A percentile compares a stretch with the other conserved stretches of the same genome.
phyloP scores from a whole-genome alignment of 2,113 vertebrate genomes.

The Phocoena sinus region DNA sequence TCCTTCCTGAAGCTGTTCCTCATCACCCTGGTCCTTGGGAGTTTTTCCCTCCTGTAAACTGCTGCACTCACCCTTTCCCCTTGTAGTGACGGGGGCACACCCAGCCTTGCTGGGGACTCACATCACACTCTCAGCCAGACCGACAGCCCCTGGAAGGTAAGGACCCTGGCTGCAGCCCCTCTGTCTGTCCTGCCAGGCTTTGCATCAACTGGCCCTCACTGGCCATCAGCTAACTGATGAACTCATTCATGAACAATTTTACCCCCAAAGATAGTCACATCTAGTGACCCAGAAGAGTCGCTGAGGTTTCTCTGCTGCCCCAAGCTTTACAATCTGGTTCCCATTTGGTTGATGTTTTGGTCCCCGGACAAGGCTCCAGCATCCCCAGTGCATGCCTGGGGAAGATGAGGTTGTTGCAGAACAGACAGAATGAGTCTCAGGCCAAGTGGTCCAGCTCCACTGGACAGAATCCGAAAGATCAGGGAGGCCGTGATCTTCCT shows the following conservation, averaged over 20 bases:
- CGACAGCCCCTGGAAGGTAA: background rate
- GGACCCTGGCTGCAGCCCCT: background rate
- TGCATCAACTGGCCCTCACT: background rate
- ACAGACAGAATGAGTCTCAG: background rate
- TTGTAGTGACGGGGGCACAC: background rate
- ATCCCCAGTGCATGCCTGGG: background rate
- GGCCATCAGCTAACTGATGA: background rate
- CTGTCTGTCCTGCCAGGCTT: background rate
- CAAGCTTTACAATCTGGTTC: background rate
- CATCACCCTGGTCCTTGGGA: background rate
- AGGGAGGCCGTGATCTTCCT: background rate
- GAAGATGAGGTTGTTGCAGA: background rate
- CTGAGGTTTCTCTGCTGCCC: background rate
- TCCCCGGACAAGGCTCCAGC: constrained; percentile 5
- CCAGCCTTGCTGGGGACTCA: background rate
- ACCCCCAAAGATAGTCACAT: background rate
- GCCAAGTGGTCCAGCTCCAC: background rate
- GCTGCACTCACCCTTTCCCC: background rate
- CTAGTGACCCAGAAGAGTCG: background rate
- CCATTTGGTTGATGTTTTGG: background rate
- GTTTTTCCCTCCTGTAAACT: background rate
- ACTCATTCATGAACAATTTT: background rate
- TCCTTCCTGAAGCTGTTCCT: background rate
- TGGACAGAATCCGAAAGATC: background rate
- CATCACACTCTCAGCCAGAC: background rate